Evolutionary conservation across 2,797 vertebrate species (phyloP), one percentile per base, ranked within the genome.

Genomic region (Pteropus rufus): DNA sequence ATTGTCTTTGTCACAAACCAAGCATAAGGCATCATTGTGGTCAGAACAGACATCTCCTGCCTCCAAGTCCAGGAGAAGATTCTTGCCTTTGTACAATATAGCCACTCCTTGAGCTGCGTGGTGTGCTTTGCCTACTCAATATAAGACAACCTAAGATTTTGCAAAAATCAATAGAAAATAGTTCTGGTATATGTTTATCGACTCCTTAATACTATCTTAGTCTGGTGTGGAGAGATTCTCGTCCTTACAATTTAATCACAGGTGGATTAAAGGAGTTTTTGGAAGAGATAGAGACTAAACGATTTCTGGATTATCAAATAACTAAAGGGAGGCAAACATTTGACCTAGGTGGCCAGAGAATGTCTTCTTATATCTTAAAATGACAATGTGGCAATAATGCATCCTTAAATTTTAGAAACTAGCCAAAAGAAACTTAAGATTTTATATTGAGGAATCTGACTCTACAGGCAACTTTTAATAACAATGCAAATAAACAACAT

Each of bases 251-350:
- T 84, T 92, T 90, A 92, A 75, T 89, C 41, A 49, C 1, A 70
- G 70, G 36, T 89, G 8, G 67, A 52, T 89, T 86, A 75, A 75
- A 76, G 26, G 79, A 80, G 49, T 83, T 95, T 95, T 75, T 86
- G 70, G 64, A 86, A 79, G n/a, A 94, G 23, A 39, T 24, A 75
- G 56, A 89, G 36, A 18, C 2, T 39, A 69, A 87, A 65, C 0
- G 3, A 69, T 80, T 89, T 93, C 75, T 65, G 31, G 7, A 76
- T 82, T 64, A 29, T 73, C 56, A 83, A 15, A 70, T 79, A 58
- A 11, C 34, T 62, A 16, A 87, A 67, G 18, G 29, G 56, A 90
- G 49, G 11, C 0, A 64, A 77, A 62, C 3, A 31, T 11, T 12
- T 72, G 54, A 9, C 16, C 10, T 8, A 1, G 16, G 29, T n/a